Evolutionary conservation across 2,797 vertebrate species (phyloP).

Genomic region (Crocidura indochinensis): DNA sequence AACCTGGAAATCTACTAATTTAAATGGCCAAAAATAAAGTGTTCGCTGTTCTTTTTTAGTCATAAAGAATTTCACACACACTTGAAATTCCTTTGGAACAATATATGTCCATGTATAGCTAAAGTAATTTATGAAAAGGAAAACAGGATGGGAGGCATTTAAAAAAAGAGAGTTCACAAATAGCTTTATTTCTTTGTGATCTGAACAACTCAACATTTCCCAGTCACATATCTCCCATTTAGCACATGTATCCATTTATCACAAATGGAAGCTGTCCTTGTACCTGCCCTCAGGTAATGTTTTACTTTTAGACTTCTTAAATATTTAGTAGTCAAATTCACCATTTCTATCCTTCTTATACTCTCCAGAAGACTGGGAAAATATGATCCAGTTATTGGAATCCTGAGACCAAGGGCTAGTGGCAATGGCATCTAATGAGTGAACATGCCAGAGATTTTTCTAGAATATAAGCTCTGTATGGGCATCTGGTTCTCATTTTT

Average conservation of each 20-base stretch:
- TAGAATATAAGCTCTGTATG: background rate
- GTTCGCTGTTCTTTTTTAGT: too few relatives aligned
- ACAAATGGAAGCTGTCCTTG: background rate
- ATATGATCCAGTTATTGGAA: fast-evolving
- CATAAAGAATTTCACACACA: too few relatives aligned
- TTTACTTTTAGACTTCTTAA: background rate
- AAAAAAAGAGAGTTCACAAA: background rate
- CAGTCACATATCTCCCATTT: background rate
- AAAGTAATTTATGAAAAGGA: too few relatives aligned
- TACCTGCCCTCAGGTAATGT: background rate
- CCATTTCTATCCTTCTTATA: background rate
- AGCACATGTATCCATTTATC: background rate
- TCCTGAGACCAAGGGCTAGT: background rate
- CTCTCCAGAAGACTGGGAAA: background rate
- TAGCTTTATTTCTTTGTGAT: background rate
- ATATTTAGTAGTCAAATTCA: background rate
- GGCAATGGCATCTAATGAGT: background rate
- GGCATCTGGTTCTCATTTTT: background rate
- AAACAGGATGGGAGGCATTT: too few relatives aligned
- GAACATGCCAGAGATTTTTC: background rate
- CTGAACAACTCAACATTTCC: background rate
- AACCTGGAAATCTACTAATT: too few relatives aligned
- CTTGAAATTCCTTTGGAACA: too few relatives aligned
- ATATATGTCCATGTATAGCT: too few relatives aligned
- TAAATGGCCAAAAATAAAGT: too few relatives aligned